Percentiles rank a stretch among this genome's conserved stretches.
Evolutionary conservation across 1,140 invertebrate species (phyloP).

Genomic region (Drosophila oshimai): DNA sequence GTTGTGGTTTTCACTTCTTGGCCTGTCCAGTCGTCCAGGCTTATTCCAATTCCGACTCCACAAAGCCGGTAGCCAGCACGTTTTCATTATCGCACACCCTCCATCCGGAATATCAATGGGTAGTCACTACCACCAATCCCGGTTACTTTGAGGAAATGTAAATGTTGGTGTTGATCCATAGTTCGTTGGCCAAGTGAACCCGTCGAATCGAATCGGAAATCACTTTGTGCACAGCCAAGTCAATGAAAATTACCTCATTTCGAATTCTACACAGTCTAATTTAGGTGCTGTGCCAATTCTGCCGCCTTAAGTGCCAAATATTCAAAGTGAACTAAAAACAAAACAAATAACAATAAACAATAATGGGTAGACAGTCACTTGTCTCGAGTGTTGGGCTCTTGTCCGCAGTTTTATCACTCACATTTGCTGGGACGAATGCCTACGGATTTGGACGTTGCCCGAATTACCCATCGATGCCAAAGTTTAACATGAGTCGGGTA

Average conservation of each 20-base stretch:
- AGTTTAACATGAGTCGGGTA: slow-evolving; percentile 86
- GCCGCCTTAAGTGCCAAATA: slow-evolving; percentile 5
- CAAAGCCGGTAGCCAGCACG: slow-evolving; percentile 40
- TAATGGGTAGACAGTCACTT: slow-evolving; percentile 32
- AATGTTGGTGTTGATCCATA: neutral
- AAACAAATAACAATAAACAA: slow-evolving; percentile 9
- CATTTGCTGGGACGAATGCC: slow-evolving; percentile 42
- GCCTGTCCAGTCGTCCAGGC: slow-evolving; percentile 31
- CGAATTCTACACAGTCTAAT: slow-evolving; percentile 32
- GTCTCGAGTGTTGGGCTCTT: slow-evolving; percentile 44
- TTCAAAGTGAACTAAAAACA: slow-evolving; percentile 9
- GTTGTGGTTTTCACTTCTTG: slow-evolving; percentile 59
- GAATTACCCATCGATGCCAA: slow-evolving; percentile 84
- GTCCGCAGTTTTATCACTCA: slow-evolving; percentile 34
- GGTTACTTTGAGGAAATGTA: slow-evolving; percentile 53
- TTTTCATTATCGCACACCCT: slow-evolving; percentile 77
- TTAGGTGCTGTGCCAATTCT: slow-evolving; percentile 28
- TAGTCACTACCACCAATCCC: slow-evolving; percentile 17
- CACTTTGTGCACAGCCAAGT: slow-evolving; percentile 42
- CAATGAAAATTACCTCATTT: slow-evolving; percentile 1
- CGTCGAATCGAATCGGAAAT: slow-evolving; percentile 24
- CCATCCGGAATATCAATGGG: slow-evolving; percentile 57
- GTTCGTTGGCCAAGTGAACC: slow-evolving; percentile 68
- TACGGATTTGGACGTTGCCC: slow-evolving; percentile 86
- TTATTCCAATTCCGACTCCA: no score